Evolutionary conservation across 2,113 vertebrate species (phyloP), one percentile per base, ranked within the genome.

Genomic region (Laticauda colubrina): DNA sequence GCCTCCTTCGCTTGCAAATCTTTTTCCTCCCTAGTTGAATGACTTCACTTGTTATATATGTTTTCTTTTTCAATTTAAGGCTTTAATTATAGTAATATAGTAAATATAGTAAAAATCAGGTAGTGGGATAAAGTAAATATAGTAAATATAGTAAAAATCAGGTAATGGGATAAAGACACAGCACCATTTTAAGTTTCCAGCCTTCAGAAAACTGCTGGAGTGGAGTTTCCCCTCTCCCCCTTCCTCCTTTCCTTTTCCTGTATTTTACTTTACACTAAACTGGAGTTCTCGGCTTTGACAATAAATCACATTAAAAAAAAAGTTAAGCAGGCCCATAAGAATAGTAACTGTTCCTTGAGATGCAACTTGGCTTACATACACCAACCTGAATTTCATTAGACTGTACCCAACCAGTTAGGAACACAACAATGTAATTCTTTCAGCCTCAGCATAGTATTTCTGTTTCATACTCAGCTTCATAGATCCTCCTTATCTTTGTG

Each of bases 241-340:
- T 86, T 88, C 11, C 61, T 86, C 90, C 89, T 89, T n/a, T 54
- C 39, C 57, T 90, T 56, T 90, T 54, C 91, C 87, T 21, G 10
- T 24, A 61, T 43, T 51, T 91, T 89, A 15, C 48, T 91, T 57
- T 89, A 43, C 85, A 14, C 7, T 2, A 69, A 45, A 54, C 21
- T 53, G 69, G 92, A 59, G 55, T 91, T 81, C 93, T 92, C 88
- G 81, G 59, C 53, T 91, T 91, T 24, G 9, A 85, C 64, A 91
- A 92, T 92, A 91, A 92, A 93, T 94, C 89, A 90, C 85, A 34
- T 75, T 54, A 11, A 8, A 64, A 61, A 90, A 90, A 91, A 89
- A 91, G 91, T 91, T 91, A 91, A 54, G 56, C 48, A 26, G 57
- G 81, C 64, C 87, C 85, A 90, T 93, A 89, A 88, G 92, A 8